Evolutionary conservation across 2,797 vertebrate species (phyloP), one percentile per base, ranked within the genome.

Genomic region (Eutrigla gurnardus): DNA sequence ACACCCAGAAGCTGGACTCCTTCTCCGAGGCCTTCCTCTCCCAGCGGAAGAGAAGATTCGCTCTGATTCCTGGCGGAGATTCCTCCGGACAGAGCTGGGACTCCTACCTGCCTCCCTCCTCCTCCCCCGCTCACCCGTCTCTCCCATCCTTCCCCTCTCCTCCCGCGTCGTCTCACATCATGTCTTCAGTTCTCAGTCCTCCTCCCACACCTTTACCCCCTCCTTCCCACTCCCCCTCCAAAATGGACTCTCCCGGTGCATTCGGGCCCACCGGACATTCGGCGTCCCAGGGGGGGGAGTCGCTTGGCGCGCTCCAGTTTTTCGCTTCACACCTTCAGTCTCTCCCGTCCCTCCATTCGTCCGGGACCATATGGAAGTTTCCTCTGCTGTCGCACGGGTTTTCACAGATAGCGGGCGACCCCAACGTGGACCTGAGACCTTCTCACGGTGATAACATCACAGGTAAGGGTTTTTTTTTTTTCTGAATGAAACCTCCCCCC

Each of bases 1-100:
- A 74, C 84, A 71, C 82, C 14, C 94, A 96, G 81, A 95, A 93
- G 77, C 90, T 95, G 81, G 95, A 95, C 82, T 95, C 95, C 1
- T 95, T 96, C 78, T 94, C 93, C 0, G 93, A 96, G 17, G 94
- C 95, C 0, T 95, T 96, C 72, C 87, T 89, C 70, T 82, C 89
- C 14, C 91, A 93, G 55, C 45, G 84, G 3, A 90, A 83, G 65
- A 83, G 80, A 50, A 77, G 43, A 46, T 75, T 89, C 9, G 76
- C 88, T 0, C 2, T 66, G 33, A 39, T 65, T 64, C 43, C 85
- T 0, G 17, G 62, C 1, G 62, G 70, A 10, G 70, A 85, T 17
- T 62, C 85, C 57, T 69, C 75, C 1, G 73, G 67, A 55, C 88
- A 85, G 57, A 68, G 78, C 1, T 83, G 87, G 89, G 86, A 91